A percentile compares a stretch with the other conserved stretches of the same genome.
Evolutionary conservation across 2,113 vertebrate species (phyloP).

Genomic region (Oncorhynchus clarkii): DNA sequence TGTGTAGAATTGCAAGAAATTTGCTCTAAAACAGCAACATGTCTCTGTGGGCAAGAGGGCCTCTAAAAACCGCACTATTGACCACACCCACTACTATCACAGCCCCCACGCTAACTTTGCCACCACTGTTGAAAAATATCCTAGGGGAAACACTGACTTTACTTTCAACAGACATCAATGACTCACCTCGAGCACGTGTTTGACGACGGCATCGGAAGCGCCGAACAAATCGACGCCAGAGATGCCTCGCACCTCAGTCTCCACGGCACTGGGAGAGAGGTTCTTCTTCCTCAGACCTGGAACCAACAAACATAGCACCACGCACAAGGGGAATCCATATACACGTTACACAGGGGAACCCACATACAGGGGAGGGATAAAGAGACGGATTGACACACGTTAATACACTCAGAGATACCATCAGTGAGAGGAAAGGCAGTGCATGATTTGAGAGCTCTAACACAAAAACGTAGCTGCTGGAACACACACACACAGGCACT

Average conservation of each 20-base stretch:
- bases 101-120: no score
- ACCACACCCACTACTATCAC: no score
- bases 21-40: no score
- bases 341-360: constrained; percentile 56
- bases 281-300: constrained; percentile 96
- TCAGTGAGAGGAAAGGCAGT: no score
- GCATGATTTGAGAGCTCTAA: neutral
- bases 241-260: constrained; percentile 89
- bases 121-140: neutral
- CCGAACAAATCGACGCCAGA: constrained; percentile 94
- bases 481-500: constrained; percentile 49
- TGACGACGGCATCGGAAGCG: constrained; percentile 92
- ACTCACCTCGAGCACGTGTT: constrained; percentile 93
- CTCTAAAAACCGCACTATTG: no score
- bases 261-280: constrained; percentile 90
- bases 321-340: constrained; percentile 41
- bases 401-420: constrained; percentile 20
- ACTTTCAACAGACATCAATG: neutral
- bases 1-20: no score
- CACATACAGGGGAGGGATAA: constrained; percentile 18
- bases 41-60: no score
- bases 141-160: neutral
- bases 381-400: constrained; percentile 11
- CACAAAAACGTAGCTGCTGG: constrained; percentile 44
- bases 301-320: constrained; percentile 61